Evolutionary conservation across 2,797 vertebrate genomes (phyloP).

Genomic region (Hybognathus amarus): DNA sequence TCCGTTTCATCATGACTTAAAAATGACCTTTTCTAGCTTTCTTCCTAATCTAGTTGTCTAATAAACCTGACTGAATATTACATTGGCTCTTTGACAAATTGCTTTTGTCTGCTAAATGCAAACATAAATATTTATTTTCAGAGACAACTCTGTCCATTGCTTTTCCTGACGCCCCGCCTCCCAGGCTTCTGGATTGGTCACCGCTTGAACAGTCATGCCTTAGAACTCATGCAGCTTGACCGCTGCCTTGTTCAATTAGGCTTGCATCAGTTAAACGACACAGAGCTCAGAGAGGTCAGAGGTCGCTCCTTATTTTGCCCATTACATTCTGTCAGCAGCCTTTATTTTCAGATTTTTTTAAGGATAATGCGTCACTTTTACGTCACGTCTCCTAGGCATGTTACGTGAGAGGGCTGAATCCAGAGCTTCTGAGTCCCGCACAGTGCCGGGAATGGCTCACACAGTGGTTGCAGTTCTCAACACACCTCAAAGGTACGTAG

Average conservation of each 20-base stretch:
- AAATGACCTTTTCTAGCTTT: background rate
- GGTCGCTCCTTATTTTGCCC: background rate
- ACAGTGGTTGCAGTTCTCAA: conserved; percentile 88
- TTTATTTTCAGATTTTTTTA: background rate
- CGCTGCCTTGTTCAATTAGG: conserved; percentile 82
- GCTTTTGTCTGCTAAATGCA: background rate
- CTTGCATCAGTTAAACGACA: conserved; percentile 78
- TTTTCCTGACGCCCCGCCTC: conserved; percentile 86
- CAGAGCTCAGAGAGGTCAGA: conserved; percentile 84
- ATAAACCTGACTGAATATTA: background rate
- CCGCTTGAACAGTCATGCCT: conserved; percentile 80
- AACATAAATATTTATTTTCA: conserved; percentile 58
- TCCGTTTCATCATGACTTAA: background rate
- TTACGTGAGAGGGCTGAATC: conserved; percentile 85
- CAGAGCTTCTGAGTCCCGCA: conserved; percentile 66
- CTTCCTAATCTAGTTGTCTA: background rate
- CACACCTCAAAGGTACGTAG: conserved; percentile 82
- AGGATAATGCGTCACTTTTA: background rate
- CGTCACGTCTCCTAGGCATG: conserved; percentile 82
- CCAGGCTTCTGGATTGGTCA: conserved; percentile 78
- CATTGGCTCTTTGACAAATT: background rate
- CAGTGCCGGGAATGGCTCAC: conserved; percentile 86
- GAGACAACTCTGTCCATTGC: conserved; percentile 83
- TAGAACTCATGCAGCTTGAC: conserved; percentile 88
- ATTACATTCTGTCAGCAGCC: background rate